Percentiles rank a stretch among this genome's conserved stretches.
Evolutionary conservation across 2,113 vertebrate species (phyloP).

Genomic region (Atrichornis clamosus): DNA sequence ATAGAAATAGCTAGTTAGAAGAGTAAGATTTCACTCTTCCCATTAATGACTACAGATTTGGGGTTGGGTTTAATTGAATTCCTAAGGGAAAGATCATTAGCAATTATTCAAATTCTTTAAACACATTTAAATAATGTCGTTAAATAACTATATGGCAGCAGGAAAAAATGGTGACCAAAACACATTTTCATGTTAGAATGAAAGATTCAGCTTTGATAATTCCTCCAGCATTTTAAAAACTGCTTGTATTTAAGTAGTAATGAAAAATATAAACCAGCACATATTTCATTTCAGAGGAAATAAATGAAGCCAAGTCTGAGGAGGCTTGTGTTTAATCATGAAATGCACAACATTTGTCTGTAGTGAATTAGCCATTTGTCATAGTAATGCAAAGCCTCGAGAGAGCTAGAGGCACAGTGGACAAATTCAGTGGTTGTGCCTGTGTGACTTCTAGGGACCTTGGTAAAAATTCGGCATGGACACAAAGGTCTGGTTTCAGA

Average conservation of each 20-base stretch:
- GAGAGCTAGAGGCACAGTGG: not conserved
- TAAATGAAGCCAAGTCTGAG: slow-evolving; percentile 54
- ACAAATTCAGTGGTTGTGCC: not conserved
- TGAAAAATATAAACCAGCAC: slow-evolving; percentile 60
- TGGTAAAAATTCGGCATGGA: not conserved
- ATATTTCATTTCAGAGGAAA: slow-evolving; percentile 70
- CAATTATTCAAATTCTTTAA: slow-evolving; percentile 24
- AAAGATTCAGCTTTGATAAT: slow-evolving; percentile 46
- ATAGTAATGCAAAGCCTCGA: slow-evolving; percentile 48
- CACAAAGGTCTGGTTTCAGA: not conserved
- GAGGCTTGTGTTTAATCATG: slow-evolving; percentile 68
- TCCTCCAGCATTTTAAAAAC: slow-evolving; percentile 60
- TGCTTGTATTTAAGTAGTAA: slow-evolving; percentile 64
- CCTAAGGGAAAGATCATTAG: not conserved
- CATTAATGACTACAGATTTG: not conserved
- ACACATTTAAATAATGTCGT: not conserved
- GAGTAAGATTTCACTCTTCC: not conserved
- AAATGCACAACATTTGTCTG: slow-evolving; percentile 61
- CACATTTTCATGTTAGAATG: not conserved
- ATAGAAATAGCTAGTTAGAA: not conserved
- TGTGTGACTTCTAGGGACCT: slow-evolving; percentile 3
- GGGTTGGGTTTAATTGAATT: not conserved
- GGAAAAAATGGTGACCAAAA: not conserved
- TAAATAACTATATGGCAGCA: not conserved
- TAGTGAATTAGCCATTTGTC: slow-evolving; percentile 66